Percentiles rank a stretch among this genome's conserved stretches.
Conservation (phyloP, 2,888 invertebrate genomes). For the Bedellia somnulentella region DNA sequence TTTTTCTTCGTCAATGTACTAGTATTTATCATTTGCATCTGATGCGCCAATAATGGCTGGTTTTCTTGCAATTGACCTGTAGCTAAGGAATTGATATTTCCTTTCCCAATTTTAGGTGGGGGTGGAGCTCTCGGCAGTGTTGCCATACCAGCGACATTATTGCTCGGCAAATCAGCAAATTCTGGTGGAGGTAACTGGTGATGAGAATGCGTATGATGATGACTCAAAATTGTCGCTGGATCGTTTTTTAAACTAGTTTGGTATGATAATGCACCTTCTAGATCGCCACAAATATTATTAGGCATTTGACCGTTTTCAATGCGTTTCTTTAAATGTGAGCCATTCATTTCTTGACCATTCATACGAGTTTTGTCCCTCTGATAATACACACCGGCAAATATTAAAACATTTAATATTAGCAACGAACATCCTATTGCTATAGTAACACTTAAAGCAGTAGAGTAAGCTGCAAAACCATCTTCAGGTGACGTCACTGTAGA, state of each 20-base stretch:
- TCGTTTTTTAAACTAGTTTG: slow-evolving; percentile 65
- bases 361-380: slow-evolving; percentile 84
- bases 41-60: slow-evolving; percentile 72
- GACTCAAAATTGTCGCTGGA: slow-evolving; percentile 72
- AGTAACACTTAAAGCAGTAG: slow-evolving; percentile 88
- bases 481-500: slow-evolving; percentile 68
- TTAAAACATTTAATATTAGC: slow-evolving; percentile 87
- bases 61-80: slow-evolving; percentile 68
- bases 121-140: slow-evolving; percentile 74
- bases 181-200: slow-evolving; percentile 83
- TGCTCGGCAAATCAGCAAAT: slow-evolving; percentile 78
- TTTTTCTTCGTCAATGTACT: slow-evolving; percentile 78
- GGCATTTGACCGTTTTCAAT: slow-evolving; percentile 88
- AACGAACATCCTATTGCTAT: slow-evolving; percentile 94
- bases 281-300: slow-evolving; percentile 84
- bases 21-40: slow-evolving; percentile 77
- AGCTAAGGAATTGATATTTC: slow-evolving; percentile 57
- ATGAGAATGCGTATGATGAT: slow-evolving; percentile 75
- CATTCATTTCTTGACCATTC: slow-evolving; percentile 60
- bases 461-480: slow-evolving; percentile 87
- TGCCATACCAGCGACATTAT: slow-evolving; percentile 59
- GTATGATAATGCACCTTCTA: slow-evolving; percentile 62
- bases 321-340: slow-evolving; percentile 65
- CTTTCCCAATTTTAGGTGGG: slow-evolving; percentile 70
- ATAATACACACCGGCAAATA: slow-evolving; percentile 94